Evolutionary conservation across 2,888 invertebrate genomes (phyloP).

Genomic region (Atrina japonica): DNA sequence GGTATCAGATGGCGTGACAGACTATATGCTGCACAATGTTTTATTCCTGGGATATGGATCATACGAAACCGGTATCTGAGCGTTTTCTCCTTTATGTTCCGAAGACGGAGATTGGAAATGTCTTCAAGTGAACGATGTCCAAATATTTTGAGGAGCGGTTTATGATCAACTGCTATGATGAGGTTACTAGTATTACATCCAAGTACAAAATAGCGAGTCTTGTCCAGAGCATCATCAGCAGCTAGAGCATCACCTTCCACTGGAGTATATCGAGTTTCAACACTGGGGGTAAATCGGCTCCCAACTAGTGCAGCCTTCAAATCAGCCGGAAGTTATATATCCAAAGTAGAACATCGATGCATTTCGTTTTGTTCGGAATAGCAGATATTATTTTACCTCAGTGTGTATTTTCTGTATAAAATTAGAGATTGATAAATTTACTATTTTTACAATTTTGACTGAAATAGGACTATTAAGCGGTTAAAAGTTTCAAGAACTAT

Average conservation of each 20-base stretch:
- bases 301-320: conserved; percentile 53
- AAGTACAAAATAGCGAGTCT: conserved; percentile 1
- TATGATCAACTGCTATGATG: conserved; percentile 40
- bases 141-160: conserved; percentile 42
- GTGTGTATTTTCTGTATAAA: conserved; percentile 62
- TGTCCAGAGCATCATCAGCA: neutral
- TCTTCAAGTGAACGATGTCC: conserved; percentile 35
- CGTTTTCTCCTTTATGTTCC: conserved; percentile 46
- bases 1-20: conserved; percentile 51
- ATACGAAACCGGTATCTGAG: conserved; percentile 35
- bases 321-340: conserved; percentile 47
- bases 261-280: conserved; percentile 7
- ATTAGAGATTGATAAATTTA: too few species aligned
- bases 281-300: conserved; percentile 51
- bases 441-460: too few species aligned
- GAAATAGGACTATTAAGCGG: too few species aligned
- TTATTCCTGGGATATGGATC: conserved; percentile 36
- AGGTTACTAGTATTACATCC: conserved; percentile 40
- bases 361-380: conserved; percentile 63
- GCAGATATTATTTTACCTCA: conserved; percentile 61
- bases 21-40: conserved; percentile 46
- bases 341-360: conserved; percentile 58
- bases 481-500: too few species aligned
- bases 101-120: conserved; percentile 36
- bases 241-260: conserved; percentile 11